Evolutionary conservation across 2,888 invertebrate genomes (phyloP).

Genomic region (Caenorhabditis virilis): DNA sequence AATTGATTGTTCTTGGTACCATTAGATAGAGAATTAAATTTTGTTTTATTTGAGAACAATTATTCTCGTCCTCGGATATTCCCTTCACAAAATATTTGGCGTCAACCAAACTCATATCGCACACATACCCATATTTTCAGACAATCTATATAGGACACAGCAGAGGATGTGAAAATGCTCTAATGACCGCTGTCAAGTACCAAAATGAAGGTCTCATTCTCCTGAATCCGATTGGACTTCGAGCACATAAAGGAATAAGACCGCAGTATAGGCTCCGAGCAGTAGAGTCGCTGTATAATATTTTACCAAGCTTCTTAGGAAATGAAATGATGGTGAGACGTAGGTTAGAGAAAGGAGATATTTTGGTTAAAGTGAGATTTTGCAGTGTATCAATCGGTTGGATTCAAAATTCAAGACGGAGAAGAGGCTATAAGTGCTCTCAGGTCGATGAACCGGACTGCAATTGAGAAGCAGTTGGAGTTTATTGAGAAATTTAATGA

Average conservation of each 20-base stretch:
- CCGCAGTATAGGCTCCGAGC: conserved; percentile 16
- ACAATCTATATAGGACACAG: conserved; percentile 42
- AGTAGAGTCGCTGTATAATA: conserved; percentile 2
- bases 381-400: conserved; percentile 16
- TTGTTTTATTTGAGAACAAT: too few relatives aligned
- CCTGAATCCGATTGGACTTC: conserved; percentile 46
- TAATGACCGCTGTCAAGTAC: conserved; percentile 28
- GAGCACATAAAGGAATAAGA: conserved; percentile 43
- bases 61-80: too few relatives aligned
- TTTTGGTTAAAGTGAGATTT: too few relatives aligned
- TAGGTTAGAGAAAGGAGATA: too few relatives aligned
- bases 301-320: conserved; percentile 16
- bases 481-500: conserved; percentile 32
- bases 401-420: conserved; percentile 26
- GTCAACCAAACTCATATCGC: too few relatives aligned
- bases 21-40: too few relatives aligned
- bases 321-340: too few relatives aligned
- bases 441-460: conserved; percentile 20
- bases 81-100: too few relatives aligned
- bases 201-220: conserved; percentile 40
- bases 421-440: conserved; percentile 33
- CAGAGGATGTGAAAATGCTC: conserved; percentile 51
- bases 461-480: conserved; percentile 23
- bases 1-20: too few relatives aligned
- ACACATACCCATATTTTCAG: too few relatives aligned